phyloP scores from a whole-genome alignment of 1,140 invertebrate species.

The Drosophila kikkawai region DNA sequence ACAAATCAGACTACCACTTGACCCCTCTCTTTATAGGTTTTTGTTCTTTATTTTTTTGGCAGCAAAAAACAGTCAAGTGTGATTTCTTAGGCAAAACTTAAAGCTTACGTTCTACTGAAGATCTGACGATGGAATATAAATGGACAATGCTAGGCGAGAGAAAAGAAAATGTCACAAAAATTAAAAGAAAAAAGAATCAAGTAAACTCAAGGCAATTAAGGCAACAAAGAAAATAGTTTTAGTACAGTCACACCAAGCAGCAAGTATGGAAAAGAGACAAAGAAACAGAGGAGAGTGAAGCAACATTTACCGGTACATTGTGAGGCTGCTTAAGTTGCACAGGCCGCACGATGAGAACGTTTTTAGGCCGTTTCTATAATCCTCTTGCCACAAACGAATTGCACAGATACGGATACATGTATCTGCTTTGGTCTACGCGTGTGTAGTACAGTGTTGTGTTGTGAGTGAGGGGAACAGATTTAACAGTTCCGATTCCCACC shows the following conservation, averaged over 20 bases:
- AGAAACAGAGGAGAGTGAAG: conserved; percentile 21
- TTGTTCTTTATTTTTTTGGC: conserved; percentile 15
- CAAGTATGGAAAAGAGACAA: conserved; percentile 31
- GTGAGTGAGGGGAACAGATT: conserved; percentile 23
- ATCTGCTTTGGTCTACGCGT: conserved; percentile 38
- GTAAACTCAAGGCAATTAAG: conserved; percentile 12
- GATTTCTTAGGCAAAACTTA: conserved; percentile 40
- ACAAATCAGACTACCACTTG: conserved; percentile 34
- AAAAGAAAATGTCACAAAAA: conserved; percentile 29
- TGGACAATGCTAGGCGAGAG: conserved; percentile 40
- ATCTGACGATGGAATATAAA: conserved; percentile 32
- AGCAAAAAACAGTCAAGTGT: conserved; percentile 49
- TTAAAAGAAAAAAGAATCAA: conserved; percentile 2
- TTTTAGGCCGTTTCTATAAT: conserved; percentile 74
- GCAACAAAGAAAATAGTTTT: conserved; percentile 22
- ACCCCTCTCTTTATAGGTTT: neutral
- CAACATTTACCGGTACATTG: conserved; percentile 81
- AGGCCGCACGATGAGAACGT: conserved; percentile 81
- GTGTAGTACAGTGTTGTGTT: conserved; percentile 19
- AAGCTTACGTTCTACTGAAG: conserved; percentile 43
- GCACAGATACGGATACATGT: conserved; percentile 44
- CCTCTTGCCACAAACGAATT: conserved; percentile 57
- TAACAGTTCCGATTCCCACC: conserved; percentile 31
- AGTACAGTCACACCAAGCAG: conserved; percentile 39
- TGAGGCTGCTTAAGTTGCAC: conserved; percentile 79